Evolutionary conservation across 2,888 invertebrate genomes (phyloP).

Genomic region (Himalopsyche kuldschensis): DNA sequence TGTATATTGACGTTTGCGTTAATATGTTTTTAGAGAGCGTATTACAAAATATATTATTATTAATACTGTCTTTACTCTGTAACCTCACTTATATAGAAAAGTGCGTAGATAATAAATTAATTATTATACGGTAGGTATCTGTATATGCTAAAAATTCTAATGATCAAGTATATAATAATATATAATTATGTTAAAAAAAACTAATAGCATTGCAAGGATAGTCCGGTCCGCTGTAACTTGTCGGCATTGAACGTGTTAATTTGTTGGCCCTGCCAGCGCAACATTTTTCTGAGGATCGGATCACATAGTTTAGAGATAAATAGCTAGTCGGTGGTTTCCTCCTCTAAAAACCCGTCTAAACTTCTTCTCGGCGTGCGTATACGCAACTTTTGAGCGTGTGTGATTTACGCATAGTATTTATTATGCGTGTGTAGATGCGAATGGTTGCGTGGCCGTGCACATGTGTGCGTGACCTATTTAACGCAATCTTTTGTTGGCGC

Average conservation of each 20-base stretch:
- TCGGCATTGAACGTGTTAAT: not conserved
- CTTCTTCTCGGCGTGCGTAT: not conserved
- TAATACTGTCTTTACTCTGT: no score
- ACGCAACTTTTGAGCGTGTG: not conserved
- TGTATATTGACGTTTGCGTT: no score
- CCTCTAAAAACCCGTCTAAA: not conserved
- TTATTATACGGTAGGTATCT: no score
- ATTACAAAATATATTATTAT: no score
- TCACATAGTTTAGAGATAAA: not conserved
- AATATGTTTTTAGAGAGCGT: no score
- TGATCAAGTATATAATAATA: no score
- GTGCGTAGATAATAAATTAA: no score
- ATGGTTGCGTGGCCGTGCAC: not conserved
- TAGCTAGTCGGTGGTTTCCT: not conserved
- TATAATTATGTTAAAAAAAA: no score
- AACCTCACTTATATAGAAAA: no score
- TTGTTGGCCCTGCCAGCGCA: not conserved
- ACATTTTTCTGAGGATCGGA: not conserved
- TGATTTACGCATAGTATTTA: not conserved
- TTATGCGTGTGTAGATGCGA: not conserved
- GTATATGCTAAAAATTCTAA: no score
- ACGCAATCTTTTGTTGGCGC: slow-evolving; percentile 1
- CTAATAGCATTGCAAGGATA: not conserved
- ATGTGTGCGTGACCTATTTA: slow-evolving; percentile 1
- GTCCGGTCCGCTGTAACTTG: not conserved